A percentile compares a stretch with the other conserved stretches of the same genome.
phyloP scores from a whole-genome alignment of 2,888 invertebrate species.

The Macroteleia sp. region DNA sequence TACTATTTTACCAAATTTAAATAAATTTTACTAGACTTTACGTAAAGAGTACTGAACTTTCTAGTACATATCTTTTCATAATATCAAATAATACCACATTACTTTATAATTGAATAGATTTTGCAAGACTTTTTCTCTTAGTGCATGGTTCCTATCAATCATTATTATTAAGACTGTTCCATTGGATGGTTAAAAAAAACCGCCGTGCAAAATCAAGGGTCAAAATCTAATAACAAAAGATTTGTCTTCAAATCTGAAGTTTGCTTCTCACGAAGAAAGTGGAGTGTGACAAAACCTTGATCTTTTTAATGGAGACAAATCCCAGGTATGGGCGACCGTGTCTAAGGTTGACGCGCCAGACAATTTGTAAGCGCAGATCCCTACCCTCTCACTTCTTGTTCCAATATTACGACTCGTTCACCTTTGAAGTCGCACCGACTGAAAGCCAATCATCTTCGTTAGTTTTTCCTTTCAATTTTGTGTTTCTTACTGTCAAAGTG shows the following conservation, averaged over 20 bases:
- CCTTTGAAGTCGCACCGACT: conserved; percentile 59
- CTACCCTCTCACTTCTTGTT: conserved; percentile 64
- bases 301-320: conserved; percentile 83
- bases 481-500: conserved; percentile 14
- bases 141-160: conserved; percentile 24
- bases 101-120: too few species aligned
- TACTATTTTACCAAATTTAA: too few species aligned
- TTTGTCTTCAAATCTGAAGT: conserved; percentile 70
- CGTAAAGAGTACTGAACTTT: too few species aligned
- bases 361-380: conserved; percentile 83
- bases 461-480: conserved; percentile 47
- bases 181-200: background rate
- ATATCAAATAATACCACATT: too few species aligned
- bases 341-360: conserved; percentile 74
- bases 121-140: too few species aligned
- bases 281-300: conserved; percentile 82
- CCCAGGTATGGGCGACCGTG: conserved; percentile 73
- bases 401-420: conserved; percentile 72
- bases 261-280: conserved; percentile 69
- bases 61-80: too few species aligned
- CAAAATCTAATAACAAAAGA: conserved; percentile 55
- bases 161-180: conserved; percentile 21
- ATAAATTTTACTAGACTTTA: too few species aligned
- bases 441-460: conserved; percentile 72
- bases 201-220: conserved; percentile 36